Conservation (phyloP, 2,797 vertebrate genomes). For the Rhyacichthys aspro region DNA sequence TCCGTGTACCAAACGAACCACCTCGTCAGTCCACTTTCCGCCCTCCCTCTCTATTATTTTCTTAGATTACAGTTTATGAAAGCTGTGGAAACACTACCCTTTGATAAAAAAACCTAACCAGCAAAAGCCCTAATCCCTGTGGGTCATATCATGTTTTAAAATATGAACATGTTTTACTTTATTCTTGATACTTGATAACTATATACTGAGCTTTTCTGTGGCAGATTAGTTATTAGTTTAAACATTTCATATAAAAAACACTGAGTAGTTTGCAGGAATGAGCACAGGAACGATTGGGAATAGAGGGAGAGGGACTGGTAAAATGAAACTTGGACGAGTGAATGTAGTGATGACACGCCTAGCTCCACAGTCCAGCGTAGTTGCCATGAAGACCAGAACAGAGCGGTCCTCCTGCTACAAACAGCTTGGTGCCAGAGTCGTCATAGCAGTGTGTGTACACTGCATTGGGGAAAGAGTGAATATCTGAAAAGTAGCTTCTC, state of each 20-base stretch:
- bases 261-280: constrained; percentile 23
- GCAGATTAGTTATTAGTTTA: constrained; percentile 50
- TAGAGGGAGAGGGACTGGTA: constrained; percentile 34
- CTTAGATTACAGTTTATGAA: constrained; percentile 53
- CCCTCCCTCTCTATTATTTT: constrained; percentile 49
- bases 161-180: constrained; percentile 48
- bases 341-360: no score
- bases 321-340: constrained; percentile 30
- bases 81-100: constrained; percentile 14
- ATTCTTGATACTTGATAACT: constrained; percentile 41
- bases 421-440: constrained; percentile 96
- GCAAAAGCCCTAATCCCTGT: constrained; percentile 55
- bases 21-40: constrained; percentile 44
- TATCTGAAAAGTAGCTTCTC: constrained; percentile 98
- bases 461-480: constrained; percentile 96
- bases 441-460: constrained; percentile 99
- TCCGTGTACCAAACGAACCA: constrained; percentile 39
- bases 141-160: constrained; percentile 54
- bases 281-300: constrained; percentile 16
- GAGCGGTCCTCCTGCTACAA: constrained; percentile 96
- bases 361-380: constrained; percentile 98
- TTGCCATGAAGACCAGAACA: constrained; percentile 98
- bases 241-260: constrained; percentile 43
- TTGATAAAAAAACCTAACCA: constrained; percentile 27
- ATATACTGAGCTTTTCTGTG: constrained; percentile 46